Base-by-base conservation (phyloP, 2,888 invertebrate genomes). In the Papilio elwesi region DNA sequence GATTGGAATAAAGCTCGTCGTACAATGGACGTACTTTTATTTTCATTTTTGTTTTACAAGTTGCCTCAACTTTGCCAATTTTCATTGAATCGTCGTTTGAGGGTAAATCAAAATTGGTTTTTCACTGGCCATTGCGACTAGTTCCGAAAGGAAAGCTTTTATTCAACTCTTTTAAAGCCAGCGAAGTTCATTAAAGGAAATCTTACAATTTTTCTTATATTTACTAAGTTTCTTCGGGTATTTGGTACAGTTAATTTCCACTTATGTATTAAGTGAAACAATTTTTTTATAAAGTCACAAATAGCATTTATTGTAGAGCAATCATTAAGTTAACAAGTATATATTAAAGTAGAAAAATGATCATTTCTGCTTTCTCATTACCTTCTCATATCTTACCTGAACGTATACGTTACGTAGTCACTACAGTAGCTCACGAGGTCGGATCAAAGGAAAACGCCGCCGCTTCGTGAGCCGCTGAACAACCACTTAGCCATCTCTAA, bases 1-100 rank as follows among this genome's bases (percentile, higher is more conserved):
- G 69, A 75, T 80, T 78, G 74, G 69, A 65, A 74, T 67, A 62
- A 48, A 66, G 57, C 49, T 69, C 63, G 70, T 68, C 10, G 43
- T 72, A 71, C 51, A 74, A 65, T 64, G 49, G 53, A 49, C 64
- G 13, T 62, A 64, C 49, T 70, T 73, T 72, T 64, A 63, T 75
- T 74, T 74, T 51, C 51, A 57, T 71, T 59, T 70, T 74, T 74
- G 66, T 51, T 26, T 26, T 55, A 68, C 12, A 68, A 73, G 55
- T 68, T 68, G 53, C 38, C 66, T n/a, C 48, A 67, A 71, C 71
- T 71, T 65, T 66, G 68, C 55, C 52, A 59, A 57, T 73, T 57
- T 52, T 43, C 68, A 48, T 57, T 49, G 62, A 49, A 64, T 63
- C 53, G 68, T 16, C 47, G 53, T 68, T 62, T 38, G 68, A 15